A percentile compares a stretch with the other conserved stretches of the same genome.
Evolutionary conservation across 2,797 vertebrate species (phyloP).

Genomic region (Hyperoplus lanceolatus): DNA sequence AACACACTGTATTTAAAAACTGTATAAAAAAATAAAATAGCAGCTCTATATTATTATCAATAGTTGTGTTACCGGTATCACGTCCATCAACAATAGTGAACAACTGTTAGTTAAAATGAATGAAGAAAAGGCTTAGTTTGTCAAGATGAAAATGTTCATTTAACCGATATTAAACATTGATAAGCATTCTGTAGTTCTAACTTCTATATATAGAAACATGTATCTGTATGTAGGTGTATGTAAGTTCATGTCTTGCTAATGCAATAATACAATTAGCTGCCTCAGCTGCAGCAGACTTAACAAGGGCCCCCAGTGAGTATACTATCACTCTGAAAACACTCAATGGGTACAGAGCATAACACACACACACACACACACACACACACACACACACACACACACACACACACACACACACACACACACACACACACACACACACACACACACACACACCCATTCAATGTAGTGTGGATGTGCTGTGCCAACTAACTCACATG

Average conservation of each 20-base stretch:
- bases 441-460: constrained; percentile 64
- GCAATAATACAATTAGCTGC: constrained; percentile 49
- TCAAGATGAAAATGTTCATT: neutral
- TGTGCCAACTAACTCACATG: constrained; percentile 83
- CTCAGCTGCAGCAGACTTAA: constrained; percentile 65
- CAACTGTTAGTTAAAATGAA: neutral
- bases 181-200: neutral
- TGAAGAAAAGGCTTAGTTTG: neutral
- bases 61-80: neutral
- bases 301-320: constrained; percentile 67
- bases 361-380: constrained; percentile 62
- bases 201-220: neutral
- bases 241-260: constrained; percentile 15
- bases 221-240: constrained; percentile 1
- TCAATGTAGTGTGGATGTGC: constrained; percentile 77
- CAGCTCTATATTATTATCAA: neutral
- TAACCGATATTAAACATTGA: constrained; percentile 1
- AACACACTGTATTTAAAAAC: neutral
- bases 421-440: neutral
- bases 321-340: constrained; percentile 72
- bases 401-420: constrained; percentile 68
- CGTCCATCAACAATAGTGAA: neutral
- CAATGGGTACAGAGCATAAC: constrained; percentile 73
- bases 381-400: no score
- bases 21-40: neutral